phyloP scores from a whole-genome alignment of 2,113 vertebrate species.

The Bambusicola thoracicus region DNA sequence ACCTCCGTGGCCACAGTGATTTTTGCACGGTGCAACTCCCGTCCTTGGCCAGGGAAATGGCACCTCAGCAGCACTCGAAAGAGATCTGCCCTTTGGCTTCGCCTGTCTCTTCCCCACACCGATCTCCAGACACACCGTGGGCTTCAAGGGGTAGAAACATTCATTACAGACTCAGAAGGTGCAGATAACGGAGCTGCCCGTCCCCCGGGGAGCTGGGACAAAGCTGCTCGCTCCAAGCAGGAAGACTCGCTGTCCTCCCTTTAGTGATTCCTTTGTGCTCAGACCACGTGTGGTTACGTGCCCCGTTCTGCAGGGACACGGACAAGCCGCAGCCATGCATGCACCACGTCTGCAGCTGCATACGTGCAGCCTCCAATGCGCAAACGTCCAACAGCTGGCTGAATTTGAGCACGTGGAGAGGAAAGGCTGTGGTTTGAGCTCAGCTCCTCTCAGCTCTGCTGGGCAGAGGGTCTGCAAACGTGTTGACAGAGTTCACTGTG shows the following conservation, averaged over 20 bases:
- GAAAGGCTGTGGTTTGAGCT: background rate
- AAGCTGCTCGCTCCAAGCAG: background rate
- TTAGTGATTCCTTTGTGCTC: background rate
- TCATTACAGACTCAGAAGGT: background rate
- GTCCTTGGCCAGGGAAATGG: background rate
- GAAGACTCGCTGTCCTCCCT: background rate
- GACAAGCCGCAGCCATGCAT: background rate
- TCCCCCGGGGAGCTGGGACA: background rate
- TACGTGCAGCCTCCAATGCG: background rate
- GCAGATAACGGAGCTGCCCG: background rate
- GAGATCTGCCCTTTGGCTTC: background rate
- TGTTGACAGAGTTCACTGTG: background rate
- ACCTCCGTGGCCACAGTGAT: background rate
- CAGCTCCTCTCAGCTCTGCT: background rate
- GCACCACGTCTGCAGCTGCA: accelerated
- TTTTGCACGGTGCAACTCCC: background rate
- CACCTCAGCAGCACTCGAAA: background rate
- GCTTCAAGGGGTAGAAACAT: background rate
- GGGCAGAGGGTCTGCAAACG: background rate
- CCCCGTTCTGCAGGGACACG: background rate
- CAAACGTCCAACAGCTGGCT: background rate
- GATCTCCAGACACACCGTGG: accelerated
- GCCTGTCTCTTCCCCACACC: background rate
- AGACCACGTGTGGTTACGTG: accelerated
- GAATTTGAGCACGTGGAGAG: background rate